These are phyloP conservation scores for Brachyistius frenatus DNA, from an alignment of 2,113 vertebrate species.

Conservation along the genomic window DNA sequence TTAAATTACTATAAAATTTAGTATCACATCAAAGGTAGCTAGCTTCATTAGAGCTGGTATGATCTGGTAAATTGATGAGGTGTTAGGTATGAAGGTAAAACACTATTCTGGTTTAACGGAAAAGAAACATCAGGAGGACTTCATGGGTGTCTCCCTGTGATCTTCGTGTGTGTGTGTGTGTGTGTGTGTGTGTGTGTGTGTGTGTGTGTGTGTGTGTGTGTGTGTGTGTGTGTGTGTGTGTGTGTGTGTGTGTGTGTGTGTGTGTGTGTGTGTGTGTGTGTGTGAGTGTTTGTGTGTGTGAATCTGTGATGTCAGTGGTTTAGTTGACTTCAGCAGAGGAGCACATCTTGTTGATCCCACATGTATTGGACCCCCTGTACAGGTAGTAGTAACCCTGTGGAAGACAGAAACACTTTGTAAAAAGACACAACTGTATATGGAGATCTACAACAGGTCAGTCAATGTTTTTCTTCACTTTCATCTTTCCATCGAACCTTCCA, in stretches of 20 bases:
- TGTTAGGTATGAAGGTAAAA: conserved; percentile 29
- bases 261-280: neutral
- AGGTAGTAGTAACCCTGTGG: conserved; percentile 92
- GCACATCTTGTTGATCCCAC: conserved; percentile 92
- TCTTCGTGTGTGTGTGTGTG: conserved; percentile 15
- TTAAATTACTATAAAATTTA: conserved; percentile 6
- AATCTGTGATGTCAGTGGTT: conserved; percentile 5
- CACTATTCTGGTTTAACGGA: conserved; percentile 20
- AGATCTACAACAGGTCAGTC: too few relatives aligned
- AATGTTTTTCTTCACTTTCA: neutral
- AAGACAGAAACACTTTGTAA: conserved; percentile 15
- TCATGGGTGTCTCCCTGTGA: conserved; percentile 3
- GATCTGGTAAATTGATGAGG: neutral
- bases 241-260: too few relatives aligned
- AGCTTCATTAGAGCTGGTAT: conserved; percentile 39
- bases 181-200: conserved; percentile 6
- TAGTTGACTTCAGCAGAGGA: conserved; percentile 89
- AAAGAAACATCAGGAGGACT: conserved; percentile 35
- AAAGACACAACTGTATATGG: neutral
- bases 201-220: neutral
- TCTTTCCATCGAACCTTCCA: too few relatives aligned
- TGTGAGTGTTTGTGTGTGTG: rapidly evolving
- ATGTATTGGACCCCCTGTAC: conserved; percentile 87
- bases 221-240: rapidly evolving
- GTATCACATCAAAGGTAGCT: neutral